Percentiles rank a stretch among this genome's conserved stretches.
phyloP scores from a whole-genome alignment of 2,888 invertebrate genomes.

The Argynnis bischoffii region DNA sequence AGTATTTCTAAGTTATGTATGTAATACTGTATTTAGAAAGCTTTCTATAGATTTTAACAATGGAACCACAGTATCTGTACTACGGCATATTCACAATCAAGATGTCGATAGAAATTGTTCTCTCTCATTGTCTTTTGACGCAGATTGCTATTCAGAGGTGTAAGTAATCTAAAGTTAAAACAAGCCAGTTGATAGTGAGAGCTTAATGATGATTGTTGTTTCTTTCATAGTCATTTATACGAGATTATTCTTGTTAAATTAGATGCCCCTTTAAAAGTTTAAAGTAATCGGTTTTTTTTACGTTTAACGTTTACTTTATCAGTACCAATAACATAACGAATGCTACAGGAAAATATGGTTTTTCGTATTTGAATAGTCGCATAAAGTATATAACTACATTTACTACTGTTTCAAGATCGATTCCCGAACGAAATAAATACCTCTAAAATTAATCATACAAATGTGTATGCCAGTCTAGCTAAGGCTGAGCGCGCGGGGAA shows the following conservation, averaged over 20 bases:
- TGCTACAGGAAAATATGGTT: no score
- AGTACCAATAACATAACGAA: no score
- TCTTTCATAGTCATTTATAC: slow-evolving; percentile 2
- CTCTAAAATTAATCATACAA: no score
- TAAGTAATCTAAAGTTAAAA: slow-evolving; percentile 31
- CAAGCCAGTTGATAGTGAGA: slow-evolving; percentile 14
- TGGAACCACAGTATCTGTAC: background rate
- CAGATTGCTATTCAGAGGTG: slow-evolving; percentile 23
- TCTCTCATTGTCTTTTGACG: slow-evolving; percentile 18
- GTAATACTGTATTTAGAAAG: background rate
- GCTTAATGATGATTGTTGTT: slow-evolving; percentile 17
- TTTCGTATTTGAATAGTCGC: no score
- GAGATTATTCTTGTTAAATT: background rate
- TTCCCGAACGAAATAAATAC: no score
- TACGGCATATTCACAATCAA: slow-evolving; percentile 11
- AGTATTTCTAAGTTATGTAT: background rate
- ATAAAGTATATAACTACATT: no score
- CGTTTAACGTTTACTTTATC: background rate
- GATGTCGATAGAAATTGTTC: slow-evolving; percentile 26
- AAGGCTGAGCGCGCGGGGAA: no score
- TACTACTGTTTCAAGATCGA: no score
- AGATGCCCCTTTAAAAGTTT: background rate
- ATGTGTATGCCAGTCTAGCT: no score
- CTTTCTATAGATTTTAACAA: slow-evolving; percentile 12
- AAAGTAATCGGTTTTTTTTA: background rate